These are phyloP conservation scores for Dryobotodes eremita DNA, from an alignment of 2,888 invertebrate genomes.

Conservation along the genomic window DNA sequence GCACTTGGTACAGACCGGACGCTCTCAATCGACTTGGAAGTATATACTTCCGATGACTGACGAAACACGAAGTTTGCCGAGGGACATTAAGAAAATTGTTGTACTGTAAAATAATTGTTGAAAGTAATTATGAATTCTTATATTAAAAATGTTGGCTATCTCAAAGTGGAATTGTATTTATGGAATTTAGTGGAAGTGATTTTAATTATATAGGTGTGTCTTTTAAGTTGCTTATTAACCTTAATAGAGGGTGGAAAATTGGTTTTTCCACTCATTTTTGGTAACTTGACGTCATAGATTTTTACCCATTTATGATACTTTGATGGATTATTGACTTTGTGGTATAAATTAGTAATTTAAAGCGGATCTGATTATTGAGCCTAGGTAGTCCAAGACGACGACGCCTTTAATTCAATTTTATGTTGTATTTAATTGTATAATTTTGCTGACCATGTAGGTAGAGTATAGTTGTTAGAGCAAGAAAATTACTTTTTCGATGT, in stretches of 20 bases:
- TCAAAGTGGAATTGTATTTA: not conserved
- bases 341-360: not conserved
- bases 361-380: too few relatives aligned
- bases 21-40: too few relatives aligned
- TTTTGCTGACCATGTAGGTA: not conserved
- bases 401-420: not conserved
- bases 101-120: constrained; percentile 5
- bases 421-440: not conserved
- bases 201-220: not conserved
- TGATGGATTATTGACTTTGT: not conserved
- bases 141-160: not conserved
- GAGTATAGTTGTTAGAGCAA: not conserved
- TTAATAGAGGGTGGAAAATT: not conserved
- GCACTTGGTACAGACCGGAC: too few relatives aligned
- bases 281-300: not conserved
- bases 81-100: too few relatives aligned
- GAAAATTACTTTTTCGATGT: not conserved
- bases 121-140: not conserved
- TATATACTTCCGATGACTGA: too few relatives aligned
- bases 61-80: too few relatives aligned
- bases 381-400: not conserved
- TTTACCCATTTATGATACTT: not conserved
- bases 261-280: not conserved
- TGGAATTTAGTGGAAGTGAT: not conserved
- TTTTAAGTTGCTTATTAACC: not conserved